Evolutionary conservation across 1,140 invertebrate species (phyloP).

Genomic region (Polyergus mexicanus): DNA sequence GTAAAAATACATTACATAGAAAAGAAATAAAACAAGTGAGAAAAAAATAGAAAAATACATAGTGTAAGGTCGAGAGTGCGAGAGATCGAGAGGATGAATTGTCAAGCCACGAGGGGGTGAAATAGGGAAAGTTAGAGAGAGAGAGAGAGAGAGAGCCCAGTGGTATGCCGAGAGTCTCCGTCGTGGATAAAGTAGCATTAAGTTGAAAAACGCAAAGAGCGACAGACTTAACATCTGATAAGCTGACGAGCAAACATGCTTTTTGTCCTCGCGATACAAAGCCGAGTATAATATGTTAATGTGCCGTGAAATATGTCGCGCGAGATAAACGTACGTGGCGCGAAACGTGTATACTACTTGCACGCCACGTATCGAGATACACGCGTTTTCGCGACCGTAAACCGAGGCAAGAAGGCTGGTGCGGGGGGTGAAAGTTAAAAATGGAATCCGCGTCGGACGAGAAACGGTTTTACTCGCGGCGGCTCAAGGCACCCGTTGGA

Average conservation of each 20-base stretch:
- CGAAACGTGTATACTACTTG: not conserved
- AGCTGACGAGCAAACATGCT: slow-evolving; percentile 81
- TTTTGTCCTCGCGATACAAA: slow-evolving; percentile 74
- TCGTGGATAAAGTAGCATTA: slow-evolving; percentile 78
- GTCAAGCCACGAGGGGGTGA: not conserved
- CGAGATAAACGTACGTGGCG: slow-evolving; percentile 70
- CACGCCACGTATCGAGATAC: not conserved
- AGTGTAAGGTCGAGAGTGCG: not conserved
- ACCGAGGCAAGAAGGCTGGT: not conserved
- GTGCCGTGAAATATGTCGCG: slow-evolving; percentile 75
- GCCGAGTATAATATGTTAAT: slow-evolving; percentile 78
- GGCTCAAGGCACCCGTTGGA: slow-evolving; percentile 38
- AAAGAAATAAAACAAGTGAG: not conserved
- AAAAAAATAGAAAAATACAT: not conserved
- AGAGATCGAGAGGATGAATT: not conserved
- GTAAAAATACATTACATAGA: slow-evolving; percentile 22
- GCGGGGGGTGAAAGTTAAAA: slow-evolving; percentile 36
- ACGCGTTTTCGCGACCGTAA: not conserved
- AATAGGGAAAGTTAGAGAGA: not conserved
- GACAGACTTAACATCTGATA: slow-evolving; percentile 80
- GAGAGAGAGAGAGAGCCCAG: slow-evolving; percentile 13
- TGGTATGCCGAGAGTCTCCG: slow-evolving; percentile 54
- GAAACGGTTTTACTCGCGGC: slow-evolving; percentile 3
- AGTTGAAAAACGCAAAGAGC: slow-evolving; percentile 80
- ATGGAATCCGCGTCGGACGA: slow-evolving; percentile 30